Percentiles rank a stretch among this genome's conserved stretches.
Conservation (phyloP, 1,140 invertebrate species). For the Brachionus calyciflorus region DNA sequence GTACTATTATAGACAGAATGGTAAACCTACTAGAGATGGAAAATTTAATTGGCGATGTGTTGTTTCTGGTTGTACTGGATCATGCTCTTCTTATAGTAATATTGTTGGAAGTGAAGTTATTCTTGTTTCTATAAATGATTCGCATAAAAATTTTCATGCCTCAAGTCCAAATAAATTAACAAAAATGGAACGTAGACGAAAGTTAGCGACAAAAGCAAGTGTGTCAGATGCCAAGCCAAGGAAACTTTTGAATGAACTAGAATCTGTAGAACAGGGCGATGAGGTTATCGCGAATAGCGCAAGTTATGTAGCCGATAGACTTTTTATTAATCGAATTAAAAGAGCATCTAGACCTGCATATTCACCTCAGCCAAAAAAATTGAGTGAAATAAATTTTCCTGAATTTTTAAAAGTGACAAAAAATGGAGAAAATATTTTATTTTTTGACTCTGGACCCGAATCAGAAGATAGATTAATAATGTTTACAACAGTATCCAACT, state of each 20-base stretch:
- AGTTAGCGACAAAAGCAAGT: background rate
- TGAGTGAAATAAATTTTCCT: background rate
- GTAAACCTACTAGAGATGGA: no score
- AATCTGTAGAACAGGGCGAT: background rate
- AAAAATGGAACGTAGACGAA: constrained; percentile 13
- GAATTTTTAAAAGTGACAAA: background rate
- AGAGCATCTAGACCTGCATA: background rate
- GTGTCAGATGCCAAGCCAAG: constrained; percentile 12
- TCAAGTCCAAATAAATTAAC: no score
- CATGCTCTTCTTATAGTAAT: no score
- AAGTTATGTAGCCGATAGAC: background rate
- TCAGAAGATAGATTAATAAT: constrained; percentile 17
- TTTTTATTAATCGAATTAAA: background rate
- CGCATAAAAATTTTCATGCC: no score
- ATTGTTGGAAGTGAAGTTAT: no score
- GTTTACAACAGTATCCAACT: constrained; percentile 1
- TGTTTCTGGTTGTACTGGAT: no score
- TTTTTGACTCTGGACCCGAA: constrained; percentile 8
- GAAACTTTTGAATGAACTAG: background rate
- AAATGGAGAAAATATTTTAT: background rate
- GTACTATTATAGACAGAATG: no score
- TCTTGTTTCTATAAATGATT: no score
- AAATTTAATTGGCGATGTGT: no score
- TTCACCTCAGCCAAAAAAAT: background rate
- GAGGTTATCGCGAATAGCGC: background rate